Conservation (phyloP, 2,888 invertebrate genomes). For the Dryocosmus kuriphilus region DNA sequence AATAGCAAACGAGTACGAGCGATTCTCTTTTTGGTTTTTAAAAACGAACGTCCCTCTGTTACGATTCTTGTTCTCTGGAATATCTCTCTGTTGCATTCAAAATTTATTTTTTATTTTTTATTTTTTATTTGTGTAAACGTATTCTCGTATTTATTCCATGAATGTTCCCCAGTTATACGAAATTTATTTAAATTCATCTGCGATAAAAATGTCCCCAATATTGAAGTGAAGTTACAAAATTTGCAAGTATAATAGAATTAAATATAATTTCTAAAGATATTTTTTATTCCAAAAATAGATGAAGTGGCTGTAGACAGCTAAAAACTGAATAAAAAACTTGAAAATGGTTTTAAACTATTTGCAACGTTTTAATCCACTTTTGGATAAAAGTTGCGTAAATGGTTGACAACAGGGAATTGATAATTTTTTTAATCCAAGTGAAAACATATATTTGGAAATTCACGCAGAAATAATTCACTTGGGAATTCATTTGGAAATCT, state of each 20-base stretch:
- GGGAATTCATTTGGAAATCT: too few species aligned
- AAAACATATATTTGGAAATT: too few species aligned
- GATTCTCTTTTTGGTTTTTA: background rate
- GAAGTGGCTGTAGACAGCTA: too few species aligned
- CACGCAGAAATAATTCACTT: too few species aligned
- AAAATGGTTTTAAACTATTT: too few species aligned
- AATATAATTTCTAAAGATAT: background rate
- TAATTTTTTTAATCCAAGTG: too few species aligned
- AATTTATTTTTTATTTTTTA: background rate
- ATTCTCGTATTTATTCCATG: background rate
- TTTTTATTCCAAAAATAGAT: too few species aligned
- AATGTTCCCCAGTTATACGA: background rate
- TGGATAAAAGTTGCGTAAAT: too few species aligned
- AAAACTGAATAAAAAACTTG: too few species aligned
- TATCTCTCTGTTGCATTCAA: background rate
- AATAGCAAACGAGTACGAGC: background rate
- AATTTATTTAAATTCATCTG: background rate
- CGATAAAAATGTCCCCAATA: background rate
- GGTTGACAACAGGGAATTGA: too few species aligned
- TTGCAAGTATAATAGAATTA: background rate
- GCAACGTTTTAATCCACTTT: too few species aligned
- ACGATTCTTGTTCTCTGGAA: background rate
- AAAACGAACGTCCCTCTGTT: background rate
- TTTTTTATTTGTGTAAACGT: background rate
- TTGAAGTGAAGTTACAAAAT: background rate